Evolutionary conservation across 2,888 invertebrate genomes (phyloP).

Genomic region (Steromphala cineraria): DNA sequence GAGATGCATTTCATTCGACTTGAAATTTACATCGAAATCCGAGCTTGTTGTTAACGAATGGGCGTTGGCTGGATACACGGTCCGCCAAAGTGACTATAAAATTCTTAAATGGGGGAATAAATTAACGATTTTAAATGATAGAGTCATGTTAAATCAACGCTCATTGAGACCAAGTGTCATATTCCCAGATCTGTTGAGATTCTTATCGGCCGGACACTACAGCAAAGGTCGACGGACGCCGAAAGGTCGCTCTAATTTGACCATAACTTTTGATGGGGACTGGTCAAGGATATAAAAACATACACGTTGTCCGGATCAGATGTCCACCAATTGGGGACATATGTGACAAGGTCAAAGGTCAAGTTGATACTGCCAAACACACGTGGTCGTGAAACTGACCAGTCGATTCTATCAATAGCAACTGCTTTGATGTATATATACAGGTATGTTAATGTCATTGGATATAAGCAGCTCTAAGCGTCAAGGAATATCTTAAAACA

Average conservation of each 20-base stretch:
- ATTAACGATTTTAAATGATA: slow-evolving; percentile 1
- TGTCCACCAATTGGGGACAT: slow-evolving; percentile 4
- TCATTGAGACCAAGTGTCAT: neutral
- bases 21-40: neutral
- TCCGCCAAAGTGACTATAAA: slow-evolving; percentile 1
- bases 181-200: neutral
- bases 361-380: neutral
- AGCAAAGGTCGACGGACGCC: neutral
- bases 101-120: neutral
- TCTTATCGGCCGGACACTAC: neutral
- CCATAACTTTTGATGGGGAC: slow-evolving; percentile 14
- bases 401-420: no score
- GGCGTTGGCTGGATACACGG: neutral
- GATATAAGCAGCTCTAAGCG: no score
- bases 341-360: slow-evolving; percentile 11
- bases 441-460: no score
- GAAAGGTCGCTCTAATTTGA: slow-evolving; percentile 10
- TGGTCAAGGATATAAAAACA: slow-evolving; percentile 15
- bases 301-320: slow-evolving; percentile 5
- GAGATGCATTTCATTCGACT: neutral
- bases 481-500: no score
- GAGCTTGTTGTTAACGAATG: neutral
- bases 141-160: neutral
- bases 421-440: no score
- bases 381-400: neutral